Evolutionary conservation across 30 jellyfish, hydroid and myxozoan species (phyloP).

Genomic region (Sanderia malayensis): DNA sequence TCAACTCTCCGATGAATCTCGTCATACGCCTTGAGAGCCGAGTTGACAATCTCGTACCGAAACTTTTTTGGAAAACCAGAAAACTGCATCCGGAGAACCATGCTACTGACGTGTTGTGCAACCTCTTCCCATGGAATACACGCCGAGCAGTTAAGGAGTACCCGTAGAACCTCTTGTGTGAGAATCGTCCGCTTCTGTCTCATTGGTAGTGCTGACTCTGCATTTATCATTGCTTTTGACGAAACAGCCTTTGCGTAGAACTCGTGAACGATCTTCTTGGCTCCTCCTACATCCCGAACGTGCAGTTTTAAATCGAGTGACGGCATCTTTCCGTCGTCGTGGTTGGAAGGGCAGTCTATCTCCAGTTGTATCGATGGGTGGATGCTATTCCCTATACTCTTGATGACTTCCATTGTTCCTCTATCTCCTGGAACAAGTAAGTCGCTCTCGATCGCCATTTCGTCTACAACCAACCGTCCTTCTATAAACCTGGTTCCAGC

Average conservation of each 20-base stretch:
- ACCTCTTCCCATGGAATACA: constrained; percentile 14
- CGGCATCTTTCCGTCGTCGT: constrained; percentile 18
- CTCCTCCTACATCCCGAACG: not conserved
- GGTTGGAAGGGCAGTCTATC: constrained; percentile 13
- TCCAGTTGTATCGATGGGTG: constrained; percentile 37
- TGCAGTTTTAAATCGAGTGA: not conserved
- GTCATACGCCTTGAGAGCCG: constrained; percentile 25
- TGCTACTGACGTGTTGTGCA: constrained; percentile 19
- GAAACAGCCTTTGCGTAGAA: constrained; percentile 28
- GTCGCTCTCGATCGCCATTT: too few relatives aligned
- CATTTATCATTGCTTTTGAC: constrained; percentile 20
- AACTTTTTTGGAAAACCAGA: constrained; percentile 11
- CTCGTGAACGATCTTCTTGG: constrained; percentile 19
- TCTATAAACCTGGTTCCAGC: not conserved
- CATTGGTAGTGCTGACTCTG: constrained; percentile 8
- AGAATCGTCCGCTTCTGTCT: not conserved
- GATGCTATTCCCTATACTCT: constrained; percentile 9
- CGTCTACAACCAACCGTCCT: too few relatives aligned
- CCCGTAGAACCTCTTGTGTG: constrained; percentile 18
- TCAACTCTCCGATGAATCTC: constrained; percentile 11
- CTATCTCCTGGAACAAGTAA: not conserved
- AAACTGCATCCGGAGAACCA: constrained; percentile 18
- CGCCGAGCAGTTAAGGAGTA: constrained; percentile 18
- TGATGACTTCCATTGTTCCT: not conserved
- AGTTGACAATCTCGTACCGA: constrained; percentile 30